Percentiles rank a stretch among this genome's conserved stretches.
These are phyloP conservation scores for Drosophila setifemur DNA, from an alignment of 1,140 invertebrate species.

Conservation along the genomic window DNA sequence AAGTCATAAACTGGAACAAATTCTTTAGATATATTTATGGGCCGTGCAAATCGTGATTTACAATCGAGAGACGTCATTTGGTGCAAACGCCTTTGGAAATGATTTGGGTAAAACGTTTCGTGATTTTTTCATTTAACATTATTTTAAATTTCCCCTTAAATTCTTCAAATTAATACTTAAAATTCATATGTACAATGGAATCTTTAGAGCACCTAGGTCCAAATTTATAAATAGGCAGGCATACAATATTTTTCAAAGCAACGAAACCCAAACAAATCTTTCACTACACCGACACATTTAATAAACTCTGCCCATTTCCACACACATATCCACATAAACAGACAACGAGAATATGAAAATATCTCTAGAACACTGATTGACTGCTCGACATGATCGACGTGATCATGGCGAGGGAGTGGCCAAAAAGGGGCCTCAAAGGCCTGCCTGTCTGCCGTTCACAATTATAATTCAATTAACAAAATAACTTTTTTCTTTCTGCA, in stretches of 20 bases:
- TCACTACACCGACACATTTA: constrained; percentile 38
- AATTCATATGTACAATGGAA: too few relatives aligned
- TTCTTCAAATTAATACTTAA: too few relatives aligned
- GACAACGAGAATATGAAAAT: constrained; percentile 58
- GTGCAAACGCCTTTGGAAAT: not conserved
- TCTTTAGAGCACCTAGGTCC: too few relatives aligned
- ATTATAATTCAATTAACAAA: constrained; percentile 79
- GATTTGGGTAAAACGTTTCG: too few relatives aligned
- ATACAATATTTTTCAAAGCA: too few relatives aligned
- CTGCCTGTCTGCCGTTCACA: constrained; percentile 34
- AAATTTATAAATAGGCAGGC: too few relatives aligned
- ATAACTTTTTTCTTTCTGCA: constrained; percentile 37
- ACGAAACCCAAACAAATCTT: not conserved
- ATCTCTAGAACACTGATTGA: constrained; percentile 59
- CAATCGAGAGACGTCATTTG: not conserved
- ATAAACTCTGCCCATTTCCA: constrained; percentile 31
- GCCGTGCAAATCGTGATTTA: not conserved
- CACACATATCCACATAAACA: constrained; percentile 1
- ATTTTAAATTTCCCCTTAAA: too few relatives aligned
- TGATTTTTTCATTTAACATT: too few relatives aligned
- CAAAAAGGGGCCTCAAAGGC: not conserved
- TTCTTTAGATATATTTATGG: not conserved
- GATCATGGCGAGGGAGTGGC: constrained; percentile 43
- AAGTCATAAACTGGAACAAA: not conserved
- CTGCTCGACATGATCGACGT: constrained; percentile 70